Base-by-base conservation (phyloP, 2,888 invertebrate genomes). In the Ophion ellenae region DNA sequence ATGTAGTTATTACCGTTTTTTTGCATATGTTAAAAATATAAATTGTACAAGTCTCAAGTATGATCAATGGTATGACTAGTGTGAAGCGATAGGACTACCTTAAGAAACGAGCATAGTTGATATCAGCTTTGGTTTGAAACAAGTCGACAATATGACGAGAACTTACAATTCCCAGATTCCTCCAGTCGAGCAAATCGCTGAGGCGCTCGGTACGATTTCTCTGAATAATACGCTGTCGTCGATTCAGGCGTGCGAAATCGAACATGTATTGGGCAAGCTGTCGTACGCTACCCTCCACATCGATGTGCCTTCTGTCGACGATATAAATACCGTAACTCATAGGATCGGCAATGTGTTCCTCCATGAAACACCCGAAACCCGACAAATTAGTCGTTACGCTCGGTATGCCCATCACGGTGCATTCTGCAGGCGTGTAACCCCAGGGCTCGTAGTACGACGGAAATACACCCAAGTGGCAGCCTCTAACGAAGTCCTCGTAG, bases 321-420 rank as follows among this genome's bases (percentile, higher is more conserved):
- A 99, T 98, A 94, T 99, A 99, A 90, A 99, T 99, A 70, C 99
- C 99, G 93, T 99, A 99, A 1, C 98, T 98, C 96, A 98, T 97
- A 0, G 99, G 99, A 94, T 99, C 99, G 0, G 98, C 97, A 83
- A 99, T 97, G 93, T 99, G 99, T 90, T 99, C 99, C 90, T 98
- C 97, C 98, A 99, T 99, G 94, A 99, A 99, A 93, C 99, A 99
- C 2, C 99, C 99, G 94, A 99, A 99, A 63, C 98, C 98, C 69
- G 99, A 99, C 5, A 99, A 95, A 94, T 99, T 99, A 11, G 99
- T 99, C 0, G 99, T 99, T 89, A 99, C 96, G 91, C 98, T 99
- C 0, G 99, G 99, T 90, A 99, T 99, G 0, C 99, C 99, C 99
- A 99, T 99, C n/a, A 99, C 99, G 0, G 99, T 99, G 92, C 99